A percentile compares a stretch with the other conserved stretches of the same genome.
These are phyloP conservation scores for Charanyca ferruginea DNA, from an alignment of 2,888 invertebrate species.

Conservation along the genomic window DNA sequence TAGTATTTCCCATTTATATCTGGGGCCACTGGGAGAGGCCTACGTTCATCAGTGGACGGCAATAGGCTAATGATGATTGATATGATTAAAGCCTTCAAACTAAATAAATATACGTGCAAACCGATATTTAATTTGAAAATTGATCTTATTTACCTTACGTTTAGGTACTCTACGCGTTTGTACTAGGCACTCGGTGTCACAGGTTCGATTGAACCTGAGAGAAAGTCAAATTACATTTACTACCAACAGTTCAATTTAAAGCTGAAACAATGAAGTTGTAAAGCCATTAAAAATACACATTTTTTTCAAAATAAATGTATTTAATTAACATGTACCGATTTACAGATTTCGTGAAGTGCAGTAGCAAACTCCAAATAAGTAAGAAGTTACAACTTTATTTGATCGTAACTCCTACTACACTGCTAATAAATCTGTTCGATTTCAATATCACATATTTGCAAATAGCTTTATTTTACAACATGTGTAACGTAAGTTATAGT, in stretches of 20 bases:
- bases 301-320: constrained; percentile 40
- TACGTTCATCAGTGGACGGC: too few relatives aligned
- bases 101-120: too few relatives aligned
- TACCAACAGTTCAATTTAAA: neutral
- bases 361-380: constrained; percentile 7
- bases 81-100: too few relatives aligned
- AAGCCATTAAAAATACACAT: constrained; percentile 29
- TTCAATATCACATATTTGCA: constrained; percentile 46
- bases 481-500: constrained; percentile 18
- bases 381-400: constrained; percentile 9
- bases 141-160: too few relatives aligned
- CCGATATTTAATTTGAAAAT: too few relatives aligned
- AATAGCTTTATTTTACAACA: constrained; percentile 46
- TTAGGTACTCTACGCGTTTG: neutral
- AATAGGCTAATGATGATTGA: too few relatives aligned
- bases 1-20: too few relatives aligned
- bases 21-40: too few relatives aligned
- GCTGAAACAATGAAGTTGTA: neutral
- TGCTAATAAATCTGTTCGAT: constrained; percentile 28
- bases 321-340: constrained; percentile 36
- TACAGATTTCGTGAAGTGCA: constrained; percentile 15
- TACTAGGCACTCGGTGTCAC: neutral
- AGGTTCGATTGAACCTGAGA: neutral
- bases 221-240: too few relatives aligned
- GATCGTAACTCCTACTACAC: constrained; percentile 16